phyloP scores from a whole-genome alignment of 2,888 invertebrate genomes.

The Metellina segmentata region DNA sequence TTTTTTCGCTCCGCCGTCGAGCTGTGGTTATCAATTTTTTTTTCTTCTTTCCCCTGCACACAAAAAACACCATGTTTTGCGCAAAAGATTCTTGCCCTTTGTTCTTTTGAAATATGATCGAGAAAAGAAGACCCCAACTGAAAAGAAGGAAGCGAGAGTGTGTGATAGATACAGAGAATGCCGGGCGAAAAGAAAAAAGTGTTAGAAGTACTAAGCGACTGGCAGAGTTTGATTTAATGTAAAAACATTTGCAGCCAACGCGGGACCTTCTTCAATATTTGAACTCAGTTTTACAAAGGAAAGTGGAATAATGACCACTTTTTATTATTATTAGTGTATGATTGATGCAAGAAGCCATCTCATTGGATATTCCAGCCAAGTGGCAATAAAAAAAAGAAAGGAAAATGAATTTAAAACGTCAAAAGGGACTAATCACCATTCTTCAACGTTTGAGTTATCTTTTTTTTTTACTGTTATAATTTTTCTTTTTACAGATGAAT shows the following conservation, averaged over 20 bases:
- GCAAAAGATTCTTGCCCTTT: conserved; percentile 49
- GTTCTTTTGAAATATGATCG: conserved; percentile 73
- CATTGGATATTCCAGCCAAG: conserved; percentile 25
- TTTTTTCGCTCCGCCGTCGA: conserved; percentile 31
- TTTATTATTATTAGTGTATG: conserved; percentile 8
- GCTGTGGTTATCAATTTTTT: conserved; percentile 37
- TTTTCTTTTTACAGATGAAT: neutral
- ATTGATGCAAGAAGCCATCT: conserved; percentile 56
- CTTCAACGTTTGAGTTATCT: neutral
- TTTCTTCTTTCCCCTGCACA: neutral
- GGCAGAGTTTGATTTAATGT: conserved; percentile 68
- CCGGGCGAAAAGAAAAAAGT: conserved; percentile 6
- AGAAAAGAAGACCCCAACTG: conserved; percentile 42
- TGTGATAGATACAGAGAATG: neutral
- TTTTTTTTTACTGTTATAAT: neutral
- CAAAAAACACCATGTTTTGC: conserved; percentile 43
- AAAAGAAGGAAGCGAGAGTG: conserved; percentile 18
- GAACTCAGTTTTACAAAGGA: conserved; percentile 69
- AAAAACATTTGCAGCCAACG: conserved; percentile 65
- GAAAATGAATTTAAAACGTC: conserved; percentile 27
- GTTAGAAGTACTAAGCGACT: conserved; percentile 43
- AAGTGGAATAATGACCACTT: conserved; percentile 30
- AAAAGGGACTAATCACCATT: neutral
- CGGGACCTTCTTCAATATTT: conserved; percentile 71
- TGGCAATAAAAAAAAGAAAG: neutral